Percentiles rank a stretch among this genome's conserved stretches.
Conservation (phyloP, 2,888 invertebrate genomes). For the Chirona hameri region DNA sequence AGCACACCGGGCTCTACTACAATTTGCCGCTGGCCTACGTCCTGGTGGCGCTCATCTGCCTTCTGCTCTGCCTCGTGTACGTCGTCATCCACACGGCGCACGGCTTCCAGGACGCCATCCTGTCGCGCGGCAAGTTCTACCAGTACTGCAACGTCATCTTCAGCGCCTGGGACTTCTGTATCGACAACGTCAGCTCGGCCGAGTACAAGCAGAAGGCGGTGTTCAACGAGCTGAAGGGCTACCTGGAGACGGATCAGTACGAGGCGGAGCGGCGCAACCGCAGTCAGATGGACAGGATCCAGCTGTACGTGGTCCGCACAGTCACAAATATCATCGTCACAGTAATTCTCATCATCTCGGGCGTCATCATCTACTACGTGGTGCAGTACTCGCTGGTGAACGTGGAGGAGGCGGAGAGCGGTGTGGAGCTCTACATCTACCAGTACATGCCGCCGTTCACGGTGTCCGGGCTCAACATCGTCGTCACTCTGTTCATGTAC, state of each 20-base stretch:
- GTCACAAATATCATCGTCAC: slow-evolving; percentile 68
- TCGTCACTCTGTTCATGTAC: slow-evolving; percentile 44
- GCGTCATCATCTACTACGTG: slow-evolving; percentile 44
- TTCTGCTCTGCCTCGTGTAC: slow-evolving; percentile 46
- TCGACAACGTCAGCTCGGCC: slow-evolving; percentile 73
- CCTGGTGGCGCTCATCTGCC: slow-evolving; percentile 44
- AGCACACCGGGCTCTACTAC: slow-evolving; percentile 53
- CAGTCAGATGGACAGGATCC: slow-evolving; percentile 55
- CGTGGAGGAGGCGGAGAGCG: not conserved
- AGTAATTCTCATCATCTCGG: slow-evolving; percentile 56
- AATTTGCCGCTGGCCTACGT: slow-evolving; percentile 72
- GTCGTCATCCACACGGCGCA: slow-evolving; percentile 42
- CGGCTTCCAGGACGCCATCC: slow-evolving; percentile 38
- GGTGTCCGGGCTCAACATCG: slow-evolving; percentile 46
- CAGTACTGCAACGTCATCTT: slow-evolving; percentile 79
- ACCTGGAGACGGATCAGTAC: slow-evolving; percentile 63
- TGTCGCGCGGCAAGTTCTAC: slow-evolving; percentile 22
- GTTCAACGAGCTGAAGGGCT: slow-evolving; percentile 68
- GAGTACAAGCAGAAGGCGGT: slow-evolving; percentile 72
- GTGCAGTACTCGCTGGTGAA: slow-evolving; percentile 22
- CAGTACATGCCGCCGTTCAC: slow-evolving; percentile 48
- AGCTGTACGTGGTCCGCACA: slow-evolving; percentile 62
- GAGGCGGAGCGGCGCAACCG: slow-evolving; percentile 61
- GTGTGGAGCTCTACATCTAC: slow-evolving; percentile 31
- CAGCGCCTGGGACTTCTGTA: slow-evolving; percentile 85